Conservation (phyloP, 2,113 vertebrate species). For the Phaethornis superciliosus region DNA sequence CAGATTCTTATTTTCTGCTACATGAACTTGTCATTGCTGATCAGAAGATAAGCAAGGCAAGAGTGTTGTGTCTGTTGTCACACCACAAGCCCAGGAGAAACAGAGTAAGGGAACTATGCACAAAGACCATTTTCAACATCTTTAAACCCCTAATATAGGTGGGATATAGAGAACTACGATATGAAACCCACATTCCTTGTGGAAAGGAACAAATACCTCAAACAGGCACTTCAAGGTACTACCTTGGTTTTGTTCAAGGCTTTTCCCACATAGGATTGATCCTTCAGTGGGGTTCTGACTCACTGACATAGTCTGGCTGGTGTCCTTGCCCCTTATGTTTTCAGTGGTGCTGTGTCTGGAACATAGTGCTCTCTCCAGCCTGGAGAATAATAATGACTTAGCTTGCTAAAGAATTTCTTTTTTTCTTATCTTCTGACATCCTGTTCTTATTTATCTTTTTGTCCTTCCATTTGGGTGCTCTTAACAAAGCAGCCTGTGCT, state of each 20-base stretch:
- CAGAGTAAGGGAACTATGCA: not conserved
- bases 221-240: not conserved
- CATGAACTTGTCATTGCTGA: not conserved
- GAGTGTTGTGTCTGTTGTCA: not conserved
- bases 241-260: not conserved
- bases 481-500: constrained; percentile 14
- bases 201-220: not conserved
- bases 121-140: not conserved
- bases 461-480: not conserved
- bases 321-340: constrained; percentile 34
- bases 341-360: not conserved
- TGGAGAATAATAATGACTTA: not conserved
- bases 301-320: not conserved
- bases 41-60: not conserved
- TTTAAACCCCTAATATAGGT: not conserved
- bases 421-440: not conserved
- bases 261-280: not conserved
- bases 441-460: not conserved
- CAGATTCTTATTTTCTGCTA: constrained; percentile 23
- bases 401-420: not conserved
- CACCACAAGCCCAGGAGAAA: not conserved
- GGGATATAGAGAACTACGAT: not conserved
- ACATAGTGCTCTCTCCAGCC: not conserved
- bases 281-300: not conserved
- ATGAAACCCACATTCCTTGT: not conserved